Base-by-base conservation (phyloP, 2,888 invertebrate species). In the Thelaira solivaga region DNA sequence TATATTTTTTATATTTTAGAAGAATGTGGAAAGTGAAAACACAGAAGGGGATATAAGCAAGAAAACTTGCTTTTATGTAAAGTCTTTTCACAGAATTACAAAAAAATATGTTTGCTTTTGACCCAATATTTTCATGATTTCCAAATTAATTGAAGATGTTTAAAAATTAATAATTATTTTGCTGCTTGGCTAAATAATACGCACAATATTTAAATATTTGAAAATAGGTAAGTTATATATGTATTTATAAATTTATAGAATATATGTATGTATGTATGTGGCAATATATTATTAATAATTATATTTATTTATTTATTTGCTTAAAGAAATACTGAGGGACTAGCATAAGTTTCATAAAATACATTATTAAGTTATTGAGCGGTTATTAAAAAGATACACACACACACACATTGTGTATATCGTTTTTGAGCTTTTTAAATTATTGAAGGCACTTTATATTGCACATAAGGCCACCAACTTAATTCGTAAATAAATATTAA, bases 381-480 rank as follows among this genome's bases (percentile, higher is more conserved):
- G 41, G 51, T 73, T 68, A 51, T 13, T 26, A 59, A 36, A 36
- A 36, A 26, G 22, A 16, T 1, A 18, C 36, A 36, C 2, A 2
- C 3, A 26, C 6, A 26, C 6, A 26, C 26, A n/a, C n/a, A n/a
- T n/a, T 47, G 1, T 64, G 13, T 64, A 29, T 39, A 64, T 45
- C 0, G 13, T 61, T 59, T 24, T 74, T 74, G 74, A 78, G 78
- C 74, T 61, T 67, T 57, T 61, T n/a, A 39, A 31, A 41, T 45
- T n/a, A n/a, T 74, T 53, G 61, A 51, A 76, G 76, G 71, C 76
- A 76, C 76, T 71, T 71, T 65, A 41, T 76, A 78, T 78, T 78
- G 78, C 78, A 78, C 78, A 61, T 47, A 65, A 71, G 69, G 78
- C 69, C 74, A 65, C 34, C 47, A 57, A 41, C 29, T 11, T 62